Evolutionary conservation across 2,113 vertebrate species (phyloP).

Genomic region (Corydoras sp.): DNA sequence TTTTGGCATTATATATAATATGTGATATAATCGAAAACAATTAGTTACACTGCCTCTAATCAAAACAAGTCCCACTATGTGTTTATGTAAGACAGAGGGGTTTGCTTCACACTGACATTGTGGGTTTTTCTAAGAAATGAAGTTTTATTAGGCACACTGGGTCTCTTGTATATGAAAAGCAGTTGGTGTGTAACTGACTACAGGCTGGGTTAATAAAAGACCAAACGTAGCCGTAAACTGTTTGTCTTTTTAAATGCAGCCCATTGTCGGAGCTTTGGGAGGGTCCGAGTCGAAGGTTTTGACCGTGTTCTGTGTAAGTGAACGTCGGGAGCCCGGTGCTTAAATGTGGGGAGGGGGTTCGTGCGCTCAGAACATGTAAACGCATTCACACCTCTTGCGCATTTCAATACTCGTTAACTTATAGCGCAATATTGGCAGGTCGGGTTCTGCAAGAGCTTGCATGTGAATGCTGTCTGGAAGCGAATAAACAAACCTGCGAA

Average conservation of each 20-base stretch:
- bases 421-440: slow-evolving; percentile 64
- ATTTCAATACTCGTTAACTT: slow-evolving; percentile 69
- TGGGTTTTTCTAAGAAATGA: too few relatives aligned
- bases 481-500: slow-evolving; percentile 64
- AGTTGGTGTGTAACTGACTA: too few relatives aligned
- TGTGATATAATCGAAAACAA: too few relatives aligned
- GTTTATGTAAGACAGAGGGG: too few relatives aligned
- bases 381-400: slow-evolving; percentile 66
- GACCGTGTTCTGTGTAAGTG: slow-evolving; percentile 57
- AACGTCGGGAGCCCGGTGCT: slow-evolving; percentile 57
- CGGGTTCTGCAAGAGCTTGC: slow-evolving; percentile 57
- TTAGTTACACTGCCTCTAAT: too few relatives aligned
- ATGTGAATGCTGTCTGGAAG: slow-evolving; percentile 69
- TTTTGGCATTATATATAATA: slow-evolving; percentile 8
- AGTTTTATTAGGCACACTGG: too few relatives aligned
- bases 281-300: neutral
- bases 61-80: too few relatives aligned
- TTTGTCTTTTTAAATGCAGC: slow-evolving; percentile 23
- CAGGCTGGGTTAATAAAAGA: too few relatives aligned
- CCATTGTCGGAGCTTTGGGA: slow-evolving; percentile 15
- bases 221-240: slow-evolving; percentile 12
- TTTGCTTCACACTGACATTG: too few relatives aligned
- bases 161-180: too few relatives aligned
- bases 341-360: slow-evolving; percentile 29
- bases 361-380: slow-evolving; percentile 58